Evolutionary conservation across 2,797 vertebrate species (phyloP).

Genomic region (Pygocentrus nattereri): DNA sequence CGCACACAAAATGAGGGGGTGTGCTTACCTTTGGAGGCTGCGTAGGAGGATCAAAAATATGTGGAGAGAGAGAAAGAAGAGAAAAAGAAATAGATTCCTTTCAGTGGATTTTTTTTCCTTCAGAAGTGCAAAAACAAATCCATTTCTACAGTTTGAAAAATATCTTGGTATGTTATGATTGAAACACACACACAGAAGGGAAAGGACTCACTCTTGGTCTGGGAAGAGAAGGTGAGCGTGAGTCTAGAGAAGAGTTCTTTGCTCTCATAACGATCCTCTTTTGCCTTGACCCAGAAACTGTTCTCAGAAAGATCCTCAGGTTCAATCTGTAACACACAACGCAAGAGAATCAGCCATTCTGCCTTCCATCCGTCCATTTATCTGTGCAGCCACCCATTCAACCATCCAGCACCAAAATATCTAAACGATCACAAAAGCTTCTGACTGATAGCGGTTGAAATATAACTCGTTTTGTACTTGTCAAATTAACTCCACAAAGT

Average conservation of each 20-base stretch:
- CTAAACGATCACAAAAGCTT: background rate
- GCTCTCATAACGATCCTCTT: conserved; percentile 87
- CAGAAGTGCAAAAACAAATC: background rate
- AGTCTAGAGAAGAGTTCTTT: conserved; percentile 91
- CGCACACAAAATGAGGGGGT: background rate
- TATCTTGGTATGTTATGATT: background rate
- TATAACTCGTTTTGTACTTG: no score
- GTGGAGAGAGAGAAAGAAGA: conserved; percentile 11
- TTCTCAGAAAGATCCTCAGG: conserved; percentile 85
- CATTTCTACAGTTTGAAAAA: background rate
- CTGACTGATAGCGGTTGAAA: background rate
- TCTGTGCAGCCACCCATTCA: conserved; percentile 11
- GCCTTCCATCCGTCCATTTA: conserved; percentile 40
- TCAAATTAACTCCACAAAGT: no score
- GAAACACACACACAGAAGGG: background rate
- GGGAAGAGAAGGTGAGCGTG: conserved; percentile 86
- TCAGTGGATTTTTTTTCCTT: background rate
- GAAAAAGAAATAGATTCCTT: conserved; percentile 1
- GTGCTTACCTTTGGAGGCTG: conserved; percentile 82
- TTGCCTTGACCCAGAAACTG: conserved; percentile 88
- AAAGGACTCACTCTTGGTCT: conserved; percentile 86
- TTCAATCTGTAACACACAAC: conserved; percentile 75
- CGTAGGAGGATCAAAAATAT: conserved; percentile 55
- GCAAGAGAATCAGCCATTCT: conserved; percentile 41
- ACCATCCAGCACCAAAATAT: background rate